These are phyloP conservation scores for Champsocephalus esox DNA, from an alignment of 2,797 vertebrate species.

Conservation along the genomic window DNA sequence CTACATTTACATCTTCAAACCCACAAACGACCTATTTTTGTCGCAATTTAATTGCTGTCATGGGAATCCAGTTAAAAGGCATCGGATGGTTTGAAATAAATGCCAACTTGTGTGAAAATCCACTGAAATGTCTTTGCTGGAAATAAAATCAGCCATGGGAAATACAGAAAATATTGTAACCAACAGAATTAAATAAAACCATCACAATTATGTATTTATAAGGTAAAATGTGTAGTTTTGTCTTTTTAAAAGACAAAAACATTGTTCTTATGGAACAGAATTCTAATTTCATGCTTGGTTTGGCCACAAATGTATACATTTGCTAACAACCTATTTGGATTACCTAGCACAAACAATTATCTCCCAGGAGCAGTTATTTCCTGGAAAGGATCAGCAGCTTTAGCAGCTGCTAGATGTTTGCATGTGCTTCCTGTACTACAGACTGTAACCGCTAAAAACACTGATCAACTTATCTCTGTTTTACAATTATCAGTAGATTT, in stretches of 20 bases:
- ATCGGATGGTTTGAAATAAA: neutral
- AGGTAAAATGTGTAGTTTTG: slow-evolving; percentile 4
- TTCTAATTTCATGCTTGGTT: slow-evolving; percentile 46
- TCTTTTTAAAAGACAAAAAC: slow-evolving; percentile 4
- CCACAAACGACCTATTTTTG: neutral
- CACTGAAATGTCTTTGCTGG: neutral
- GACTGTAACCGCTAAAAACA: slow-evolving; percentile 54
- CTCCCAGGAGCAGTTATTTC: slow-evolving; percentile 31
- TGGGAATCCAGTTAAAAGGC: neutral
- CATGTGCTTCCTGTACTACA: slow-evolving; percentile 33
- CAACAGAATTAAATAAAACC: neutral
- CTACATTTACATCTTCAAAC: neutral
- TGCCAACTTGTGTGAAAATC: neutral
- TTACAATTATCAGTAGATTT: slow-evolving; percentile 64
- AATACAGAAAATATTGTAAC: neutral
- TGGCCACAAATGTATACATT: slow-evolving; percentile 34
- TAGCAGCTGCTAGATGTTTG: slow-evolving; percentile 39
- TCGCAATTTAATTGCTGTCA: neutral
- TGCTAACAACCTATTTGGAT: slow-evolving; percentile 39
- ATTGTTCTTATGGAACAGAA: slow-evolving; percentile 26
- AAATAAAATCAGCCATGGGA: neutral
- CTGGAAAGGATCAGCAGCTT: slow-evolving; percentile 37
- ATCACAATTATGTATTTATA: neutral
- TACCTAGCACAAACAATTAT: slow-evolving; percentile 45
- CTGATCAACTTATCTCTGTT: slow-evolving; percentile 55